Conservation (phyloP, 2,113 vertebrate species). For the Petroica traversi region DNA sequence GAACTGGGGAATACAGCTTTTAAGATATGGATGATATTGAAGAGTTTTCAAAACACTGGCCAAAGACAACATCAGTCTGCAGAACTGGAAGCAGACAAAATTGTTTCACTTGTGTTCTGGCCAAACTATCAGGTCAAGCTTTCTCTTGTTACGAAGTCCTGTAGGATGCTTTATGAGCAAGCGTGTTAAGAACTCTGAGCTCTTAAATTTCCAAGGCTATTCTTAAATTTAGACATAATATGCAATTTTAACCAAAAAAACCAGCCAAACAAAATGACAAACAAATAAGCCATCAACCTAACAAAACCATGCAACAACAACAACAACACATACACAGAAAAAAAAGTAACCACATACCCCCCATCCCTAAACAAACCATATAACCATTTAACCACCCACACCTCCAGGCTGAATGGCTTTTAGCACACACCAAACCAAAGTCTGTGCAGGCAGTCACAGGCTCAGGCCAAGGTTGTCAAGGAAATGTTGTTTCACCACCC, state of each 20-base stretch:
- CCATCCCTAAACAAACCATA: background rate
- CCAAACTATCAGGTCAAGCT: background rate
- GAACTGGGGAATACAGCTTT: background rate
- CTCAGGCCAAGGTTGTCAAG: background rate
- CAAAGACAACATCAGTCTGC: background rate
- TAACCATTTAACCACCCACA: background rate
- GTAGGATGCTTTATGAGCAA: background rate
- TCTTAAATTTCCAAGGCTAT: background rate
- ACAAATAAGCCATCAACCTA: background rate
- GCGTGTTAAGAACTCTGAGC: background rate
- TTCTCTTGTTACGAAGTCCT: background rate
- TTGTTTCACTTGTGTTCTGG: background rate
- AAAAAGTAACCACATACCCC: too few relatives aligned
- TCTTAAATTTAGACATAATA: too few relatives aligned
- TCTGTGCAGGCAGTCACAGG: background rate
- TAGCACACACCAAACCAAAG: background rate
- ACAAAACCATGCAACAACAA: background rate
- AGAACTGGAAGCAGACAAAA: background rate
- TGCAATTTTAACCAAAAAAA: background rate
- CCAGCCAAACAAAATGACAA: background rate
- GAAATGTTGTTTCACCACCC: fast-evolving
- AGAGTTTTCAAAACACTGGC: background rate
- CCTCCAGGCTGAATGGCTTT: background rate
- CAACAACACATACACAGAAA: fast-evolving
- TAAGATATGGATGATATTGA: background rate